A percentile compares a stretch with the other conserved stretches of the same genome.
Conservation (phyloP, 2,888 invertebrate species). For the Tuberolachnus salignus region DNA sequence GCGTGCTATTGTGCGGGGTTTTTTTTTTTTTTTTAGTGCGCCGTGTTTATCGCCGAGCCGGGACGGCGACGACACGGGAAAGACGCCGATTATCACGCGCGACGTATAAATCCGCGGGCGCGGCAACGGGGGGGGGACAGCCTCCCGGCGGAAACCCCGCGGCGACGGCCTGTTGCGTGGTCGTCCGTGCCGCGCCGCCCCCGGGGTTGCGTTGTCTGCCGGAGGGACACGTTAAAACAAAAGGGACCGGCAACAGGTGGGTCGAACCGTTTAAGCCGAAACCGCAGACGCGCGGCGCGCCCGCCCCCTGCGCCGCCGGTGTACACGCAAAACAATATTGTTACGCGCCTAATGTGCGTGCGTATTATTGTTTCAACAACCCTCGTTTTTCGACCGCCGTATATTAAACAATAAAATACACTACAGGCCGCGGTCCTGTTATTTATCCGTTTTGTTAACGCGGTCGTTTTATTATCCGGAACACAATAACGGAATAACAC, state of each 20-base stretch:
- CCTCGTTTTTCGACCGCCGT: too few relatives aligned
- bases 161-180: slow-evolving; percentile 47
- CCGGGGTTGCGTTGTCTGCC: background rate
- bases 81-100: too few relatives aligned
- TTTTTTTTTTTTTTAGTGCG: too few relatives aligned
- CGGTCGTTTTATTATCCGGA: too few relatives aligned
- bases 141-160: slow-evolving; percentile 39
- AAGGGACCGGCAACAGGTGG: slow-evolving; percentile 47
- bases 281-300: background rate
- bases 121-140: slow-evolving; percentile 5
- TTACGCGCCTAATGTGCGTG: background rate
- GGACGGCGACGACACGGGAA: too few relatives aligned
- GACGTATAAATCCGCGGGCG: slow-evolving; percentile 2
- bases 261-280: slow-evolving; percentile 45
- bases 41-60: too few relatives aligned
- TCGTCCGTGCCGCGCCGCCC: background rate
- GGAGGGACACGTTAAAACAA: slow-evolving; percentile 38
- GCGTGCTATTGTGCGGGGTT: too few relatives aligned
- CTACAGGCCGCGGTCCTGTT: too few relatives aligned
- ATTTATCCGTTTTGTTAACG: slow-evolving; percentile 1
- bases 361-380: background rate
- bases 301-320: too few relatives aligned
- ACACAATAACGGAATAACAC: too few relatives aligned
- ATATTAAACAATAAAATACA: too few relatives aligned
- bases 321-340: background rate